phyloP scores from a whole-genome alignment of 2,888 invertebrate species.

The Microchrysa polita region DNA sequence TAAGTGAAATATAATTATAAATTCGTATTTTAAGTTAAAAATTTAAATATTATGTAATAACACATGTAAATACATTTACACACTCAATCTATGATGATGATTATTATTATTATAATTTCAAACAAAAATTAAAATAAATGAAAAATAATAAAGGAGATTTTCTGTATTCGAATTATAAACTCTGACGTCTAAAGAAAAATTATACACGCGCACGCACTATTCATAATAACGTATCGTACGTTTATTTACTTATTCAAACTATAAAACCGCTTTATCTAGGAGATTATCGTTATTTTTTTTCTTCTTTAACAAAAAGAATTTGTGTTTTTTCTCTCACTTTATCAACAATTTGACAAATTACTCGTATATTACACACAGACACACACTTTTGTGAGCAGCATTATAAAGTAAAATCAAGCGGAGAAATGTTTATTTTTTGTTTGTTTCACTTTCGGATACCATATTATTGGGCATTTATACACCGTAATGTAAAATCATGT shows the following conservation, averaged over 20 bases:
- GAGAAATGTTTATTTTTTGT: background rate
- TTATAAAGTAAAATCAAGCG: too few relatives aligned
- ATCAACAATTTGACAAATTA: background rate
- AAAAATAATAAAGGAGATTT: slow-evolving; percentile 7
- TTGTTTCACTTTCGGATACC: background rate
- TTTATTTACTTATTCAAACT: slow-evolving; percentile 1
- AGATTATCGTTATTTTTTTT: background rate
- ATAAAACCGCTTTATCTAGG: background rate
- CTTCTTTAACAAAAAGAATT: background rate
- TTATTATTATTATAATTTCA: background rate
- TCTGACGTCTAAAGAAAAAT: too few relatives aligned
- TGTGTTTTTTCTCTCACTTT: background rate
- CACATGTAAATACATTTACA: slow-evolving; percentile 28
- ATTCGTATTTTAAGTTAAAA: background rate
- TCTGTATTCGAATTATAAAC: slow-evolving; percentile 12
- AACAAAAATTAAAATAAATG: slow-evolving; percentile 7
- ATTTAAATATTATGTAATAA: background rate
- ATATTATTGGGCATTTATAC: slow-evolving; percentile 15
- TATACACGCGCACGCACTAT: too few relatives aligned
- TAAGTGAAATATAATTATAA: too few relatives aligned
- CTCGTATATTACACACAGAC: too few relatives aligned
- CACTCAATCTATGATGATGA: background rate
- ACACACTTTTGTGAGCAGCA: background rate
- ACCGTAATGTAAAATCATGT: background rate
- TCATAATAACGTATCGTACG: background rate